Conservation (phyloP, 2,888 invertebrate genomes). For the Loripinus fragilis region DNA sequence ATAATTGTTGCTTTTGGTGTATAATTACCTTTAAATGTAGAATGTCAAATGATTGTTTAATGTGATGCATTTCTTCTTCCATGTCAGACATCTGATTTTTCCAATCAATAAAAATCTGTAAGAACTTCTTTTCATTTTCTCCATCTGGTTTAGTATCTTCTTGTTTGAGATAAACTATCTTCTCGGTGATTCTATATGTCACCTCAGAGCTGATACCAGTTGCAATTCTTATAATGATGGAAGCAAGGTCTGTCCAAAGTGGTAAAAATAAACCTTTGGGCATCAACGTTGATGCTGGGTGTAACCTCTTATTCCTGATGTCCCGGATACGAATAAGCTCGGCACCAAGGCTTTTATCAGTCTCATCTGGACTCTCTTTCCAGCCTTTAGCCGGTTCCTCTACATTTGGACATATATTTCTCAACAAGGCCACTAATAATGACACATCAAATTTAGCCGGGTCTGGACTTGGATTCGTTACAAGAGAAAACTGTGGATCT, state of each 20-base stretch:
- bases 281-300: neutral
- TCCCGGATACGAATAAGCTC: neutral
- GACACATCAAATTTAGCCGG: conserved; percentile 26
- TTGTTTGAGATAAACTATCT: neutral
- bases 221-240: neutral
- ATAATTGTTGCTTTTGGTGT: no score
- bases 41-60: neutral
- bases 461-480: conserved; percentile 3
- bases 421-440: conserved; percentile 18
- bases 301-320: neutral
- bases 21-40: conserved; percentile 3
- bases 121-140: neutral
- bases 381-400: neutral
- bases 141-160: neutral
- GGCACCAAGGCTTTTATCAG: neutral
- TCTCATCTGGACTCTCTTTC: neutral
- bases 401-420: conserved; percentile 22
- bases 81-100: neutral
- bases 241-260: neutral
- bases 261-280: neutral
- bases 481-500: conserved; percentile 9
- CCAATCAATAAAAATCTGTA: neutral
- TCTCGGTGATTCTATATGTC: neutral
- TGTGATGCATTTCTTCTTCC: neutral
- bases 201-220: neutral